Conservation (phyloP, 2,797 vertebrate genomes). For the Gadopsis marmoratus region DNA sequence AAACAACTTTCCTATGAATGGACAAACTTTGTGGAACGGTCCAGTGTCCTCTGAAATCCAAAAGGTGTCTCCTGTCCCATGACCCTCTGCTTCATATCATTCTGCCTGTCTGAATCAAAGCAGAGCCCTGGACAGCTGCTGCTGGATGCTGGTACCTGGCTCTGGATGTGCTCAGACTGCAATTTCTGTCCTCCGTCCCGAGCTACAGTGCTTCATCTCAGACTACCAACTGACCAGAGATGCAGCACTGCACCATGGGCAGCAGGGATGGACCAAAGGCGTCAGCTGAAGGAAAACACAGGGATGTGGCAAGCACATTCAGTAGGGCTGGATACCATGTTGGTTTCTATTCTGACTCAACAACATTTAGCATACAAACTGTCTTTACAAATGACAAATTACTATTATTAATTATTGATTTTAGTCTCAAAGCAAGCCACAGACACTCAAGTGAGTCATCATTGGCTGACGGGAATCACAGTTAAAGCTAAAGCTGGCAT, state of each 20-base stretch:
- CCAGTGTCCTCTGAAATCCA: background rate
- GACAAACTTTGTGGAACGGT: background rate
- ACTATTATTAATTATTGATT: too few relatives aligned
- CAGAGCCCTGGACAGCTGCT: background rate
- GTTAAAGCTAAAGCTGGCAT: background rate
- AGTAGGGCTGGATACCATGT: background rate
- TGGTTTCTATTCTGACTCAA: background rate
- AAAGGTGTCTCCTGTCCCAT: background rate
- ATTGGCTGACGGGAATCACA: background rate
- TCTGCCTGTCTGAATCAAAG: background rate
- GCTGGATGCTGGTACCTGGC: background rate
- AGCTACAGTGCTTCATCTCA: slow-evolving; percentile 99
- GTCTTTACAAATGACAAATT: background rate
- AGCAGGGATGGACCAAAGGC: slow-evolving; percentile 75
- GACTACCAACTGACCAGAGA: slow-evolving; percentile 99
- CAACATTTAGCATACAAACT: background rate
- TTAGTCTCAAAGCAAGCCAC: background rate
- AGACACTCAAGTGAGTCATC: background rate
- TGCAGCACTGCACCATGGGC: slow-evolving; percentile 99
- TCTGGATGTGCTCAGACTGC: background rate
- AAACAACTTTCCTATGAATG: background rate
- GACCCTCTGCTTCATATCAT: background rate
- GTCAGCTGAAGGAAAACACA: background rate
- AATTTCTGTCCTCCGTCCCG: slow-evolving; percentile 87
- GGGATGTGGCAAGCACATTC: background rate